These are phyloP conservation scores for Periophthalmus magnuspinnatus DNA, from an alignment of 2,797 vertebrate species.

Conservation along the genomic window DNA sequence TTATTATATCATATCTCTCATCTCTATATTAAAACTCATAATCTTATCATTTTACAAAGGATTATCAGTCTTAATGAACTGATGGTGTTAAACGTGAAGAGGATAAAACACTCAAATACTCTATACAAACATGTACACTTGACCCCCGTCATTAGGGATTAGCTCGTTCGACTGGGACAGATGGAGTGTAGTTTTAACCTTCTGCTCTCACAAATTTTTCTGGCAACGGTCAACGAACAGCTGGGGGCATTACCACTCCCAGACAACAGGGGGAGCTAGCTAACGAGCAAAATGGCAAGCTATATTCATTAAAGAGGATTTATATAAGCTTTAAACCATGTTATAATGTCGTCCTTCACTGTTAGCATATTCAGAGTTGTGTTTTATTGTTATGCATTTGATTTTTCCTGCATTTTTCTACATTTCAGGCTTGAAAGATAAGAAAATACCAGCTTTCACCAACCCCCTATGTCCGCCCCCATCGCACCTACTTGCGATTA, in stretches of 20 bases:
- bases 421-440: too few relatives aligned
- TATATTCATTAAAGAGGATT: background rate
- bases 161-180: conserved; percentile 39
- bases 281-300: conserved; percentile 33
- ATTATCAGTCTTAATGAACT: conserved; percentile 28
- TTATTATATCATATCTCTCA: background rate
- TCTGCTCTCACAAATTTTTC: conserved; percentile 32
- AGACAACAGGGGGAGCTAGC: conserved; percentile 48
- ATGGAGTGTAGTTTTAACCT: conserved; percentile 38
- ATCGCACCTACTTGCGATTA: too few relatives aligned
- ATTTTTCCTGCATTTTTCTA: too few relatives aligned
- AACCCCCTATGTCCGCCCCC: too few relatives aligned
- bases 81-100: conserved; percentile 17
- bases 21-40: background rate
- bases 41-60: conserved; percentile 29
- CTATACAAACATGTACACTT: conserved; percentile 15
- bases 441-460: too few relatives aligned
- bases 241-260: conserved; percentile 3
- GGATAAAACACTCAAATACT: conserved; percentile 30
- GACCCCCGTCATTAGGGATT: conserved; percentile 26
- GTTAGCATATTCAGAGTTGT: background rate
- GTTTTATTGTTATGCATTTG: too few relatives aligned
- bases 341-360: too few relatives aligned
- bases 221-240: conserved; percentile 9
- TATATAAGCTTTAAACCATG: too few relatives aligned